phyloP scores from a whole-genome alignment of 2,888 invertebrate genomes.

The Meiosimyza decipiens region DNA sequence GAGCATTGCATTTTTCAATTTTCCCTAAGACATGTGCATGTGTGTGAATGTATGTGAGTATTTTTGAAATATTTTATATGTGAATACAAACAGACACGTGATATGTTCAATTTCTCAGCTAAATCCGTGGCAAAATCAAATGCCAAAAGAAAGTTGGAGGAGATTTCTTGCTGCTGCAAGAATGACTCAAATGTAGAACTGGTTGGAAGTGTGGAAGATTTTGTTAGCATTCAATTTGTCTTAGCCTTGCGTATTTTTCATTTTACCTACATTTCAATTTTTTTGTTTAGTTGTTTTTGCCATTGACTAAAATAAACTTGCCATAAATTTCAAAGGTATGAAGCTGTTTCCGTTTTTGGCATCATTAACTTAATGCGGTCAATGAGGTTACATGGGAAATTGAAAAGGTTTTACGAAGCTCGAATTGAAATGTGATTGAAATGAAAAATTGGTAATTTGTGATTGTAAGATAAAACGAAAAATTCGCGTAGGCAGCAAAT shows the following conservation, averaged over 20 bases:
- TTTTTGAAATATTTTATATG: too few relatives aligned
- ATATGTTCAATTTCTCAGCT: conserved; percentile 44
- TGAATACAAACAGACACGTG: conserved; percentile 43
- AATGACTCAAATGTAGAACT: too few relatives aligned
- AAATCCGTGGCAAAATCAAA: background rate
- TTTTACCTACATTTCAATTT: background rate
- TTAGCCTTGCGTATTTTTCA: background rate
- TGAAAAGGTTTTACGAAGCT: too few relatives aligned
- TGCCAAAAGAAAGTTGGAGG: background rate
- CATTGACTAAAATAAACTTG: background rate
- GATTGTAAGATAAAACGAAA: too few relatives aligned
- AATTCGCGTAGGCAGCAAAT: too few relatives aligned
- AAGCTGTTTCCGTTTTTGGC: conserved; percentile 19
- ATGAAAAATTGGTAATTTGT: too few relatives aligned
- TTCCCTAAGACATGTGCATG: too few relatives aligned
- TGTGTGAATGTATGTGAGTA: too few relatives aligned
- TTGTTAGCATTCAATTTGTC: conserved; percentile 1
- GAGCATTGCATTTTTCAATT: too few relatives aligned
- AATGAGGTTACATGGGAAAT: background rate
- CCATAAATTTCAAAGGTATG: conserved; percentile 10
- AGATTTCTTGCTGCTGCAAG: conserved; percentile 19
- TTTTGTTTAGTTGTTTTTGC: background rate
- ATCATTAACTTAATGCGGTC: conserved; percentile 14
- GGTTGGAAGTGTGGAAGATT: background rate
- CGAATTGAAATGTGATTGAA: too few relatives aligned